Evolutionary conservation across 2,888 invertebrate genomes (phyloP).

Genomic region (Drosophila crucigera): DNA sequence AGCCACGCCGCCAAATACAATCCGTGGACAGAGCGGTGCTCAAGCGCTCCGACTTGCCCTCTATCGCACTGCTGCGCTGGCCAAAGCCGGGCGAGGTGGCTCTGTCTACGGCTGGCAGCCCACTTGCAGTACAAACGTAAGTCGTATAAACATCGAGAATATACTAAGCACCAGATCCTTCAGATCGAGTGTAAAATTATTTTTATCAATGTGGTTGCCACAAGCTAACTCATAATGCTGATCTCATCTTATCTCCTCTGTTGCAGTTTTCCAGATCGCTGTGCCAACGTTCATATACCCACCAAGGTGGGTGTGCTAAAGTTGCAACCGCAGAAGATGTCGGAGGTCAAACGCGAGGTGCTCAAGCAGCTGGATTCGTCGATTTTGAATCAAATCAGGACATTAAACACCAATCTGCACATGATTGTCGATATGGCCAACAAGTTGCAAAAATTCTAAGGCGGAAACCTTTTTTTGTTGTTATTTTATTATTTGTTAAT

Average conservation of each 20-base stretch:
- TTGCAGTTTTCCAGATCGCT: conserved; percentile 72
- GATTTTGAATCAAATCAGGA: conserved; percentile 81
- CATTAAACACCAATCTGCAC: conserved; percentile 81
- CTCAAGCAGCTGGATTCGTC: conserved; percentile 76
- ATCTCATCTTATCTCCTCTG: background rate
- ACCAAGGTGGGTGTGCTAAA: conserved; percentile 82
- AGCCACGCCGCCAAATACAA: background rate
- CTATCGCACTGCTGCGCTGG: conserved; percentile 83
- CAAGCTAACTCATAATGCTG: background rate
- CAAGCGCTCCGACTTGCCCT: conserved; percentile 38
- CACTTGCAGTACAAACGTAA: conserved; percentile 82
- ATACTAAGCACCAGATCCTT: background rate
- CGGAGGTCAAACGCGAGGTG: conserved; percentile 74
- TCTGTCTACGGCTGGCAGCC: conserved; percentile 84
- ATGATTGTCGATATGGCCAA: conserved; percentile 53
- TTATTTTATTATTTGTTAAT: conserved; percentile 62
- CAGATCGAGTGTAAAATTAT: background rate
- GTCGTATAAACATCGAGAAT: conserved; percentile 24
- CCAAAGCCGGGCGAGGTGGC: conserved; percentile 84
- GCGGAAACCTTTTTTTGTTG: background rate
- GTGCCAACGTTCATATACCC: conserved; percentile 83
- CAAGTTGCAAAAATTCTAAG: background rate
- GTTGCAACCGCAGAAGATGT: conserved; percentile 77
- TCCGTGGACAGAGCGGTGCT: conserved; percentile 8
- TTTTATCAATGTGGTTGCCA: background rate